Conservation (phyloP, 2,113 vertebrate species). For the Lichenostomus cassidix region DNA sequence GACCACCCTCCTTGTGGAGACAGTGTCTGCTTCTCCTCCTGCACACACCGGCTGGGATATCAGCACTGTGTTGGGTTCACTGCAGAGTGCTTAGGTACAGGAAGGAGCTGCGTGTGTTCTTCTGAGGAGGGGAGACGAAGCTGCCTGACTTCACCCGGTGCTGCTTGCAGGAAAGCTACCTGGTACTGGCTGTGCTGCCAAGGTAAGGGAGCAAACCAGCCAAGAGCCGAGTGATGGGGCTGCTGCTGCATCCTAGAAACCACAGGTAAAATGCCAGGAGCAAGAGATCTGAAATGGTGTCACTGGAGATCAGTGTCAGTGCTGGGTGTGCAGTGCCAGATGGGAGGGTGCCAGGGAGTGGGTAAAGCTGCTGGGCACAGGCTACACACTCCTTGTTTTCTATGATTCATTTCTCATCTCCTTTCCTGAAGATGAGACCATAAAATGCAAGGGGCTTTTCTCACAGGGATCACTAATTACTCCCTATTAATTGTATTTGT, state of each 20-base stretch:
- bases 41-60: fast-evolving
- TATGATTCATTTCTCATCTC: background rate
- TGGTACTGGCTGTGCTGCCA: background rate
- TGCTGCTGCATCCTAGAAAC: background rate
- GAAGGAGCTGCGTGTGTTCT: background rate
- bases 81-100: background rate
- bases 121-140: background rate
- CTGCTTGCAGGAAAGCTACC: background rate
- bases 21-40: background rate
- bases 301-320: background rate
- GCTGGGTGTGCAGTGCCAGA: fast-evolving
- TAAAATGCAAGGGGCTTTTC: background rate
- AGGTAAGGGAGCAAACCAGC: background rate
- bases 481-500: background rate
- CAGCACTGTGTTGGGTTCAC: background rate
- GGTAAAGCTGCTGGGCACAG: background rate
- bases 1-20: fast-evolving
- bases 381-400: background rate
- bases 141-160: background rate
- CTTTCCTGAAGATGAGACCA: background rate
- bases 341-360: fast-evolving
- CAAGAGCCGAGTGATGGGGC: background rate
- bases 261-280: background rate
- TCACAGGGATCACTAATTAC: background rate
- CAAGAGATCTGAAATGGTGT: background rate